Conservation (phyloP, 2,113 vertebrate species). For the Siniperca knerii region DNA sequence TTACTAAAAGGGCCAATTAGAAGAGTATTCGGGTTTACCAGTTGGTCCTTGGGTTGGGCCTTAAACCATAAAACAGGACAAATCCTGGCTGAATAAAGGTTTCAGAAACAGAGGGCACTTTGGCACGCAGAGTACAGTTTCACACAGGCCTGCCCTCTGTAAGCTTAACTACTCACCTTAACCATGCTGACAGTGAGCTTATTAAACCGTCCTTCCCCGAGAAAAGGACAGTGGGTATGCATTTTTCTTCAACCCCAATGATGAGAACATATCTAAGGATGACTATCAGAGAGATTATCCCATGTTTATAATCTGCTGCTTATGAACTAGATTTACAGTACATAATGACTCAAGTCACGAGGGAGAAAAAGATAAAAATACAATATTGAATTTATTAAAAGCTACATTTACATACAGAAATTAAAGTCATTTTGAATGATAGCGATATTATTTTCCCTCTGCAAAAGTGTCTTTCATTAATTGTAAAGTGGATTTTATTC, state of each 20-base stretch:
- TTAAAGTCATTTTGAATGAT: neutral
- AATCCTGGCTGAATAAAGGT: neutral
- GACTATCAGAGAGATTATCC: neutral
- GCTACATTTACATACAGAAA: neutral
- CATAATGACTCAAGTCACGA: neutral
- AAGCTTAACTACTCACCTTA: neutral
- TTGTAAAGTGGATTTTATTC: neutral
- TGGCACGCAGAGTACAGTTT: neutral
- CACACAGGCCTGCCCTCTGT: neutral
- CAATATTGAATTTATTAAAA: conserved; percentile 5
- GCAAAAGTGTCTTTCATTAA: conserved; percentile 1
- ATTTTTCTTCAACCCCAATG: neutral
- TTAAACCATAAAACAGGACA: neutral
- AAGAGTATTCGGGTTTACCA: neutral
- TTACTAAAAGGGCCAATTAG: neutral
- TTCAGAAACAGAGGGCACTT: neutral
- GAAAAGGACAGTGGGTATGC: neutral
- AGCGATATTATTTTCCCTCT: neutral
- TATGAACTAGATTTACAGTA: neutral
- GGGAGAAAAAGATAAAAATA: neutral
- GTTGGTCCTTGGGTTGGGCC: too few relatives aligned
- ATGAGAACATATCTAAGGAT: neutral
- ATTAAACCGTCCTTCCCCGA: neutral
- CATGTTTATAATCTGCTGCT: neutral
- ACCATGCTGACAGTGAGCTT: neutral